Conservation (phyloP, 2,888 invertebrate genomes). For the Petrolisthes manimaculis region DNA sequence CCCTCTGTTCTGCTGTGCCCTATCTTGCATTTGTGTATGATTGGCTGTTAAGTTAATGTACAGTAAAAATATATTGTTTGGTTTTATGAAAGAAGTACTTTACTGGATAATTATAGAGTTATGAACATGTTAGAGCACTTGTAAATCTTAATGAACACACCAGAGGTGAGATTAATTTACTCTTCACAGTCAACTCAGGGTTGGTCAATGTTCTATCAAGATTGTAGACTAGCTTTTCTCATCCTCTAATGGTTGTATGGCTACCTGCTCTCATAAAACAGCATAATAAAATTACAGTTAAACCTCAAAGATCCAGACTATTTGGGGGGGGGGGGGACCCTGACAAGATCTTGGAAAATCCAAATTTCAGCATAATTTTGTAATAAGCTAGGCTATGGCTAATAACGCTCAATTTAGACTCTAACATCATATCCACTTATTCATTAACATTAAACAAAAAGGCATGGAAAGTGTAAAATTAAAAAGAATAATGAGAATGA, state of each 20-base stretch:
- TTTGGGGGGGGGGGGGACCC: no score
- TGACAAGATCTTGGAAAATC: no score
- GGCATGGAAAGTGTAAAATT: no score
- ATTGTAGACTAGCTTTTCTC: background rate
- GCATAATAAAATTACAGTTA: background rate
- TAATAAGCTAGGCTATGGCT: no score
- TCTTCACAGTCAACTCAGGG: background rate
- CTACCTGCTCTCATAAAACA: background rate
- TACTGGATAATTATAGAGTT: constrained; percentile 34
- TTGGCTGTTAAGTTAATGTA: constrained; percentile 35
- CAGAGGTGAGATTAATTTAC: background rate
- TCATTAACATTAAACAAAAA: no score
- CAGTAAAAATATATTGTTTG: constrained; percentile 32
- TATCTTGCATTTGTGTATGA: background rate
- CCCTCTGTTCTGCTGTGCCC: background rate
- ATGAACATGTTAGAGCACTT: constrained; percentile 43
- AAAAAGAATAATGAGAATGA: no score
- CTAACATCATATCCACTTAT: no score
- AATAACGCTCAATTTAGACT: no score
- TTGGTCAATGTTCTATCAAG: background rate
- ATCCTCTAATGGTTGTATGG: background rate
- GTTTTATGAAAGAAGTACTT: background rate
- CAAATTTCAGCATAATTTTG: no score
- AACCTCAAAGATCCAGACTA: background rate
- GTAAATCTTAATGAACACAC: background rate